Conservation (phyloP, 2,797 vertebrate species). For the Allochrocebus solatus region DNA sequence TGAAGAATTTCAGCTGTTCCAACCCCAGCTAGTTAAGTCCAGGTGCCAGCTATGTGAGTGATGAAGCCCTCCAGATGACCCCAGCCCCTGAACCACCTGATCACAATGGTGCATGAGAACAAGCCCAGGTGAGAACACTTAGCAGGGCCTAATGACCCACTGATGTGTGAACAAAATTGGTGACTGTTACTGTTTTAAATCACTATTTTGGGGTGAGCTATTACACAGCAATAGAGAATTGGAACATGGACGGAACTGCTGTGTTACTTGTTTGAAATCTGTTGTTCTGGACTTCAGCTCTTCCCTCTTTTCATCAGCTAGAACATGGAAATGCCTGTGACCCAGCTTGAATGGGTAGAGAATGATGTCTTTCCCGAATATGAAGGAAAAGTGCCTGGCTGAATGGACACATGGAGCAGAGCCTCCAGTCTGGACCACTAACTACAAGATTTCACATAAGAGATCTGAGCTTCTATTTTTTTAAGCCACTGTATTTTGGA, state of each 20-base stretch:
- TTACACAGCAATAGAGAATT: background rate
- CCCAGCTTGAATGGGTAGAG: background rate
- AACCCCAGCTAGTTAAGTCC: background rate
- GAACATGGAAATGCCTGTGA: background rate
- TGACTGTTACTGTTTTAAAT: background rate
- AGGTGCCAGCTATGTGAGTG: background rate
- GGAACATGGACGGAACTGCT: background rate
- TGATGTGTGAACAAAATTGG: background rate
- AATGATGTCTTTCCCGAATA: background rate
- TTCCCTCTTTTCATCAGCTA: background rate
- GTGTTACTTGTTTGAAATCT: background rate
- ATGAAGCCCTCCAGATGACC: background rate
- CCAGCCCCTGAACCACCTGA: background rate
- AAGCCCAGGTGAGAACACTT: background rate
- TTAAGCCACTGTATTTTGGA: background rate
- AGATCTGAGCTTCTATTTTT: background rate
- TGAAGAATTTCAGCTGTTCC: background rate
- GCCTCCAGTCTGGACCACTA: background rate
- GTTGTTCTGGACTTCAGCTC: background rate
- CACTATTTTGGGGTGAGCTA: background rate
- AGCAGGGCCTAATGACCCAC: background rate
- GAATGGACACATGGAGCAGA: background rate
- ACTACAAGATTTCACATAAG: background rate
- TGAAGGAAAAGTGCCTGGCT: background rate
- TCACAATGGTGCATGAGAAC: background rate